Conservation (phyloP, 2,888 invertebrate genomes). For the Pocota personata region DNA sequence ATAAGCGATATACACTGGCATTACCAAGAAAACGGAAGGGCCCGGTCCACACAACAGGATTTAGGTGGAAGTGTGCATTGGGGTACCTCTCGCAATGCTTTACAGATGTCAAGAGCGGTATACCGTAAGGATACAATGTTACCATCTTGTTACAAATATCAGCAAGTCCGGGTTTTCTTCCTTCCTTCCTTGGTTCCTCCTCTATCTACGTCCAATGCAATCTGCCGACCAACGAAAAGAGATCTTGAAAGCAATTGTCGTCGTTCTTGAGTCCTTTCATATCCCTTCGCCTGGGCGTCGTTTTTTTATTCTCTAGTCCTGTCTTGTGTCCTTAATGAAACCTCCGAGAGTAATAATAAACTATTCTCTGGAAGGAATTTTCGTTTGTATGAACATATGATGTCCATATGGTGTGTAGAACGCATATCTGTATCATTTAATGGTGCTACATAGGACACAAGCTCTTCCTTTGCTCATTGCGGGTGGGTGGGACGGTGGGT, state of each 20-base stretch:
- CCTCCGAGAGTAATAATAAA: slow-evolving; percentile 65
- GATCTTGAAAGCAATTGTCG: slow-evolving; percentile 60
- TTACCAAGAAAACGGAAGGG: slow-evolving; percentile 44
- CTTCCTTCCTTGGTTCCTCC: not conserved
- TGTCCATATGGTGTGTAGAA: slow-evolving; percentile 22
- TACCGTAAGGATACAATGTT: slow-evolving; percentile 26
- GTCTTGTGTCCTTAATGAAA: slow-evolving; percentile 63
- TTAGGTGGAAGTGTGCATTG: slow-evolving; percentile 5
- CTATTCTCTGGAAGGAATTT: slow-evolving; percentile 50
- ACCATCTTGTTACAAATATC: slow-evolving; percentile 48
- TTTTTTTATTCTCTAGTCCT: not conserved
- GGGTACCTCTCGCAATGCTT: slow-evolving; percentile 9
- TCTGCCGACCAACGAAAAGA: slow-evolving; percentile 38
- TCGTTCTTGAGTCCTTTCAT: slow-evolving; percentile 39
- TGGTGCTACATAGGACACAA: slow-evolving; percentile 44
- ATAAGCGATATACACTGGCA: slow-evolving; percentile 42
- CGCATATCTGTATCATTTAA: slow-evolving; percentile 40
- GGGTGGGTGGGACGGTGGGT: slow-evolving; percentile 3
- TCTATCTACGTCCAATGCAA: slow-evolving; percentile 49
- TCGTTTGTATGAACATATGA: slow-evolving; percentile 18
- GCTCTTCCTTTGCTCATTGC: not conserved
- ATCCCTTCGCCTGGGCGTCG: slow-evolving; percentile 5
- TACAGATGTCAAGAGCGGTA: slow-evolving; percentile 26
- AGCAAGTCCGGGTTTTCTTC: slow-evolving; percentile 43
- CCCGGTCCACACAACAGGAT: slow-evolving; percentile 27